Conservation (phyloP, 1,140 invertebrate genomes). For the Drosophila sp. region DNA sequence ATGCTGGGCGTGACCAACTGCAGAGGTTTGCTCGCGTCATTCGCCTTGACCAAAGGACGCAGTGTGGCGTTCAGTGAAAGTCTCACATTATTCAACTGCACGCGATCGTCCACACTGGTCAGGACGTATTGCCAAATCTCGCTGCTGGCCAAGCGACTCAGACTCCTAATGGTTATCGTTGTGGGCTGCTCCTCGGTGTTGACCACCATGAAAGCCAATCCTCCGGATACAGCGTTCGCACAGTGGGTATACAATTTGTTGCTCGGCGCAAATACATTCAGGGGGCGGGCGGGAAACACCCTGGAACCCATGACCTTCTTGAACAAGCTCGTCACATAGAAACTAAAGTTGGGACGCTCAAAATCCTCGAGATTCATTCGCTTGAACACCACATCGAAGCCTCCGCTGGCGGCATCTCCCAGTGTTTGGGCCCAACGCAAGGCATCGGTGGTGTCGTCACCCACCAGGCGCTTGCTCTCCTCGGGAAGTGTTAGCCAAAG, state of each 20-base stretch:
- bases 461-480: constrained; percentile 50
- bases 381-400: constrained; percentile 77
- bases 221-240: constrained; percentile 72
- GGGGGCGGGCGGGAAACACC: constrained; percentile 69
- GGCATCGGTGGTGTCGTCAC: constrained; percentile 64
- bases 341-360: constrained; percentile 61
- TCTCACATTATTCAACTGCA: constrained; percentile 63
- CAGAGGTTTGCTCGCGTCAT: constrained; percentile 47
- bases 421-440: constrained; percentile 77
- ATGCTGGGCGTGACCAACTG: constrained; percentile 70
- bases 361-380: constrained; percentile 63
- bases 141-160: constrained; percentile 51
- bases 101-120: constrained; percentile 48
- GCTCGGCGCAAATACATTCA: constrained; percentile 58
- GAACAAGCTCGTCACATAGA: constrained; percentile 71
- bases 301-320: constrained; percentile 80
- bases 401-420: constrained; percentile 76
- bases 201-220: constrained; percentile 76
- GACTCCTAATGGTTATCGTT: constrained; percentile 63
- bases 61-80: constrained; percentile 63
- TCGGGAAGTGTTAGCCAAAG: constrained; percentile 73
- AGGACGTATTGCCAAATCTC: constrained; percentile 77
- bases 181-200: constrained; percentile 67
- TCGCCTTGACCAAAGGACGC: constrained; percentile 57
- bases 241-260: constrained; percentile 79